phyloP scores from a whole-genome alignment of 1,140 invertebrate species.

The Hypothenemus hampei region DNA sequence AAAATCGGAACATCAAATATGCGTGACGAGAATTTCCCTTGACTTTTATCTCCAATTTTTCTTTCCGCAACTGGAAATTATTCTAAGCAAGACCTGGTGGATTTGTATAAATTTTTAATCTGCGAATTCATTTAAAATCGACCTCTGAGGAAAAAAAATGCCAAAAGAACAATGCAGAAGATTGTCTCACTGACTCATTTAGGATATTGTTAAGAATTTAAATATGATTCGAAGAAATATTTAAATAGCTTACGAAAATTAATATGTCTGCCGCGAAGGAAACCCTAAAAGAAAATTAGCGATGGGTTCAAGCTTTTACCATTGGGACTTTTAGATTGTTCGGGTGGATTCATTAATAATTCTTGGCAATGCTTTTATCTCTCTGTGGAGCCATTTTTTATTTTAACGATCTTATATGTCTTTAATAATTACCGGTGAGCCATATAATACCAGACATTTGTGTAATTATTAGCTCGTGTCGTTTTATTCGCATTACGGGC shows the following conservation, averaged over 20 bases:
- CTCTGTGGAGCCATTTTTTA: slow-evolving; percentile 10
- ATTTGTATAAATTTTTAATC: slow-evolving; percentile 19
- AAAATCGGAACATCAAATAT: slow-evolving; percentile 13
- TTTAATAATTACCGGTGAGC: slow-evolving; percentile 11
- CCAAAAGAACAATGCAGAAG: not conserved
- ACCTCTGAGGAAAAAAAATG: not conserved
- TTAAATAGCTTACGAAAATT: slow-evolving; percentile 1
- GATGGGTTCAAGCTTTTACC: slow-evolving; percentile 5
- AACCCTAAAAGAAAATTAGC: not conserved
- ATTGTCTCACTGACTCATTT: not conserved
- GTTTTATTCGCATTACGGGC: not conserved
- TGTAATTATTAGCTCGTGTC: slow-evolving; percentile 9
- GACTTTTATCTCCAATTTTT: slow-evolving; percentile 15
- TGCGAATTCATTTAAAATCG: slow-evolving; percentile 13
- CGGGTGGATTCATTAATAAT: slow-evolving; percentile 11
- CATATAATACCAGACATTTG: not conserved
- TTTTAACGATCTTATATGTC: slow-evolving; percentile 10
- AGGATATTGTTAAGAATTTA: not conserved
- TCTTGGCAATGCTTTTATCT: not conserved
- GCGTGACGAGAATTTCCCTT: slow-evolving; percentile 10
- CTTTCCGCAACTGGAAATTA: slow-evolving; percentile 15
- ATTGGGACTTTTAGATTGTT: slow-evolving; percentile 7
- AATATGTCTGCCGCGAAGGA: not conserved
- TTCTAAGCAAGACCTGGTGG: slow-evolving; percentile 10
- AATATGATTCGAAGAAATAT: not conserved